These are phyloP conservation scores for Epicampocera succincta DNA, from an alignment of 2,888 invertebrate species.

Conservation along the genomic window DNA sequence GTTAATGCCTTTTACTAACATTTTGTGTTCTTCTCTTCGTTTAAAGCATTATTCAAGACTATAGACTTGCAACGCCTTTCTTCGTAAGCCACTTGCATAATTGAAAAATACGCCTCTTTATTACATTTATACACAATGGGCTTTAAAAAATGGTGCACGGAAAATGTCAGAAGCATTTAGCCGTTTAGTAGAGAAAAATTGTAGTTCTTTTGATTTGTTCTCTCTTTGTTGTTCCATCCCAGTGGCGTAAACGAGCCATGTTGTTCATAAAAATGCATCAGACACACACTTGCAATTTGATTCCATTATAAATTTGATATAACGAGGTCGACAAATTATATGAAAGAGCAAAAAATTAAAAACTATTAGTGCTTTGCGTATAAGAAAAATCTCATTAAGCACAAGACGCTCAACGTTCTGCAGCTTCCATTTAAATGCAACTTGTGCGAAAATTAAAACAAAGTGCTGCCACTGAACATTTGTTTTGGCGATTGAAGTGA, in stretches of 20 bases:
- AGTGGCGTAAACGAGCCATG: conserved; percentile 8
- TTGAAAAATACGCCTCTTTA: conserved; percentile 18
- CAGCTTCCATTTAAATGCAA: conserved; percentile 2
- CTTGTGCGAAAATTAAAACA: too few relatives aligned
- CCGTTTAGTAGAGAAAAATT: background rate
- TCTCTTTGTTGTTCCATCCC: background rate
- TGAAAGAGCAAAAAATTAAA: conserved; percentile 4
- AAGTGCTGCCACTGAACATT: too few relatives aligned
- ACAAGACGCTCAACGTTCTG: background rate
- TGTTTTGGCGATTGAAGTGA: too few relatives aligned
- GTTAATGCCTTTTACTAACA: too few relatives aligned
- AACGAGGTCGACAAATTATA: conserved; percentile 22
- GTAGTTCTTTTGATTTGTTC: background rate
- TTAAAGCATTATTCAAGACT: background rate
- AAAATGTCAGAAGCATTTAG: conserved; percentile 31
- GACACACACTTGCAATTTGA: conserved; percentile 34
- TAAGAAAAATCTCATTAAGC: conserved; percentile 13
- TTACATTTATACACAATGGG: background rate
- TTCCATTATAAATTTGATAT: conserved; percentile 15
- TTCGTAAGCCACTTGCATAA: conserved; percentile 1
- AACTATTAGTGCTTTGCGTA: background rate
- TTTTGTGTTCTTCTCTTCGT: too few relatives aligned
- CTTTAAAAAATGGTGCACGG: too few relatives aligned
- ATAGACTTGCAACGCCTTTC: conserved; percentile 18
- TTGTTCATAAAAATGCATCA: conserved; percentile 2